Evolutionary conservation across 2,113 vertebrate genomes (phyloP), one percentile per base, ranked within the genome.

Genomic region (Cynoglossus semilaevis): DNA sequence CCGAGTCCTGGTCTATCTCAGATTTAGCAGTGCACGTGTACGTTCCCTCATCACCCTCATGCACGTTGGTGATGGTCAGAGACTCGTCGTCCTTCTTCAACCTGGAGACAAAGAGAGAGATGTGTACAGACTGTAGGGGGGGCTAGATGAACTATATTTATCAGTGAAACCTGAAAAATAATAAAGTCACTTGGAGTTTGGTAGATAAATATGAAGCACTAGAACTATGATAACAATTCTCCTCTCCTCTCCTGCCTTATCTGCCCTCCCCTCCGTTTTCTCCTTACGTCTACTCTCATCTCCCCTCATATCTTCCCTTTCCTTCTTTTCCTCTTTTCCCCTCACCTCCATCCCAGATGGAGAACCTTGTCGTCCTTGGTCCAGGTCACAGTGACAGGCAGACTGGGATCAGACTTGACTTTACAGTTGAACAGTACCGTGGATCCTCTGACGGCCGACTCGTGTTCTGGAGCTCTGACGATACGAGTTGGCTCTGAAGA

Each of bases 401-500:
- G 83, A 1, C 91, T 92, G 1, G 91, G 79, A 72, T 98, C 96
- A 1, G 93, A 92, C 57, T 88, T 92, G 49, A 96, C 79, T 0
- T 91, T 92, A 49, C 97, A 99, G 63, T 92, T 85, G 16, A 99
- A 91, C 40, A 89, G 92, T 60, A 85, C 93, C 0, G 82, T 81
- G 51, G 84, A 87, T 49, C 96, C 95, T 51, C 90, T 89, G 70
- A 88, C 79, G 46, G 70, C 87, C 1, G 91, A 84, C 69, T 91
- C 90, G 42, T 93, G 91, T 70, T 95, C 92, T 0, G 95, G 96
- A 8, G 90, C 92, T 47, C 87, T 87, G 29, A 91, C 86, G 1
- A 99, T 98, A 63, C 95, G 91, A 0, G 94, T 98, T 0, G 92
- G 92, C 67, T 98, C 97, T 99, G 86, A 1, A 19, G 22, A n/a